Percentiles rank a stretch among this genome's conserved stretches.
phyloP scores from a whole-genome alignment of 1,140 invertebrate genomes.

The Coptotermes formosanus region DNA sequence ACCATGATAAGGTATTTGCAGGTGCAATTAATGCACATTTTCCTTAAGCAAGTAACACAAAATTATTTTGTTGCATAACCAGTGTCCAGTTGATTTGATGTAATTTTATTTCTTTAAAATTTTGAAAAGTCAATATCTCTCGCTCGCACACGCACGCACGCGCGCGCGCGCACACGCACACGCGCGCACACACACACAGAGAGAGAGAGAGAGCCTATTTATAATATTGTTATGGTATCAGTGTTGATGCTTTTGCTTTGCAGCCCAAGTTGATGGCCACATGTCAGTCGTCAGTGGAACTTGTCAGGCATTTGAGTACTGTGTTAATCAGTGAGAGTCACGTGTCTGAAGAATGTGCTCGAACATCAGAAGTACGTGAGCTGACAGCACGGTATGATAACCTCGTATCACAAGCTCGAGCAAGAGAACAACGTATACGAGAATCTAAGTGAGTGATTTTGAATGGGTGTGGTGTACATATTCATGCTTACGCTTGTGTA shows the following conservation, averaged over 20 bases:
- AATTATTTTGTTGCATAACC: too few relatives aligned
- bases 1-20: too few relatives aligned
- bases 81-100: too few relatives aligned
- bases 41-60: too few relatives aligned
- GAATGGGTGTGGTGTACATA: not conserved
- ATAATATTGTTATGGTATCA: not conserved
- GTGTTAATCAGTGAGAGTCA: constrained; percentile 72
- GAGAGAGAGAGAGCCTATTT: not conserved
- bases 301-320: constrained; percentile 74
- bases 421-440: constrained; percentile 69
- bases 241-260: not conserved
- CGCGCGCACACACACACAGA: too few relatives aligned
- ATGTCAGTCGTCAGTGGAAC: constrained; percentile 71
- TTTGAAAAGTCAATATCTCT: too few relatives aligned
- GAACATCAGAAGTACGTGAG: constrained; percentile 62
- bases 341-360: constrained; percentile 62
- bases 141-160: too few relatives aligned
- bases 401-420: constrained; percentile 67
- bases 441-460: constrained; percentile 61
- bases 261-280: constrained; percentile 65
- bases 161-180: too few relatives aligned
- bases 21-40: too few relatives aligned
- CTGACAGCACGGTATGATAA: constrained; percentile 66
- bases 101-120: too few relatives aligned
- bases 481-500: too few relatives aligned